These are phyloP conservation scores for Peromyscus maniculatus DNA, from an alignment of 2,113 vertebrate species.

Conservation along the genomic window DNA sequence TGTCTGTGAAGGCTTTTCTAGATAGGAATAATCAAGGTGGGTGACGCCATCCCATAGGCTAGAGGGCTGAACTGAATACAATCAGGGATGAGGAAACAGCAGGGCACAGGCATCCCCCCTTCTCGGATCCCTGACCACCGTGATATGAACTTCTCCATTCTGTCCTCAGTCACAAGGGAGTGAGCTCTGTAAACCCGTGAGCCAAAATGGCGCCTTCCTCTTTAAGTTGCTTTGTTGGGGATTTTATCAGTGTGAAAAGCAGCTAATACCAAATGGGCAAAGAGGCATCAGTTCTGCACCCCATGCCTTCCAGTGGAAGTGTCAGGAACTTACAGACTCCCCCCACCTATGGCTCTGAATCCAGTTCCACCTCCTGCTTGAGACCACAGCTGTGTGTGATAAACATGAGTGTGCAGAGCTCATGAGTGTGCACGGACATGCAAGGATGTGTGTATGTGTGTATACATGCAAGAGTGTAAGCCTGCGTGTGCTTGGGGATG, in stretches of 20 bases:
- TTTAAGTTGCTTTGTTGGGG: background rate
- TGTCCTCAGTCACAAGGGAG: background rate
- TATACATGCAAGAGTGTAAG: too few relatives aligned
- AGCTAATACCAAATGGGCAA: background rate
- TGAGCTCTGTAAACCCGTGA: background rate
- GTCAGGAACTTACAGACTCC: background rate
- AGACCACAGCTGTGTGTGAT: background rate
- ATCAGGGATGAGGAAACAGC: background rate
- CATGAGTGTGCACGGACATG: background rate
- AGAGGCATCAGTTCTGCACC: background rate
- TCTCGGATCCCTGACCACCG: too few relatives aligned
- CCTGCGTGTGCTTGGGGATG: background rate
- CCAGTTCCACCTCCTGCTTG: background rate
- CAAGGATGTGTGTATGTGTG: background rate
- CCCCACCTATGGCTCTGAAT: background rate
- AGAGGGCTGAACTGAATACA: background rate
- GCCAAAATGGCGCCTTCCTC: background rate
- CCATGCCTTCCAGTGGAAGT: background rate
- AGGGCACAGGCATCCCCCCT: fast-evolving
- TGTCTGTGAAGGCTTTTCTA: background rate
- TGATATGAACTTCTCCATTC: background rate
- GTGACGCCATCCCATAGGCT: background rate
- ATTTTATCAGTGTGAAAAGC: background rate
- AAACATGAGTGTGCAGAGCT: background rate
- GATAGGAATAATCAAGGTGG: background rate